Base-by-base conservation (phyloP, 2,797 vertebrate species). In the Melanitta fusca region DNA sequence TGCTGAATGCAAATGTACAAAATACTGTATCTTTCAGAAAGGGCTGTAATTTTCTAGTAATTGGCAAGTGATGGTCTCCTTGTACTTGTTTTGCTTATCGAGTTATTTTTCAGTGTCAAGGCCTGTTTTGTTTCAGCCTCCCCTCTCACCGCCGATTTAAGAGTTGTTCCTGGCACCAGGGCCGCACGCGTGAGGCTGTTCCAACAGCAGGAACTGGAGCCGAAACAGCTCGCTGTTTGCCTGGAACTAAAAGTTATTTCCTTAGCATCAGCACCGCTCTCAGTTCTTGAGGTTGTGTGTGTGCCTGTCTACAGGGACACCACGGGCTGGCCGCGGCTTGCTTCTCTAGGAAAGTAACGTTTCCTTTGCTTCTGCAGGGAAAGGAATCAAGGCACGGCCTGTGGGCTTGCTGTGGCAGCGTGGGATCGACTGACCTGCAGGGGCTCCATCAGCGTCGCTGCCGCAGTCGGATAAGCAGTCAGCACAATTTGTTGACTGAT, bases 151-250 rank as follows among this genome's bases (percentile, higher is more conserved):
- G 0, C 47, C n/a, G 58, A 72, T 81, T 82, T 72, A 72, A 72
- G 73, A 75, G 83, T 89, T 95, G 85, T 80, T 95, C 83, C 93
- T 94, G 93, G 90, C 90, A 60, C 54, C 24, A 9, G 64, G 24
- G 70, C 66, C 62, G 64, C 85, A 77, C 8, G 9, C 66, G 45
- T 64, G 70, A 78, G 61, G 72, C 30, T 64, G 74, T 83, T 95
- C 81, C 87, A 74, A 25, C 6, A 87, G 88, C 47, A 60, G 74
- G 60, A 84, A 49, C 78, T 73, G 64, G 69, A 90, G 71, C 78
- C 0, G 5, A 86, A 93, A 51, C 73, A 1, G 0, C n/a, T 83
- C 74, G 9, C 69, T 89, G 81, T 94, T 83, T 81, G 34, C 64
- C 2, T 68, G 60, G 69, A 92, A 73, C 53, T 45, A 13, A 1